These are phyloP conservation scores for Atrichornis clamosus DNA, from an alignment of 2,113 vertebrate species.

Conservation along the genomic window DNA sequence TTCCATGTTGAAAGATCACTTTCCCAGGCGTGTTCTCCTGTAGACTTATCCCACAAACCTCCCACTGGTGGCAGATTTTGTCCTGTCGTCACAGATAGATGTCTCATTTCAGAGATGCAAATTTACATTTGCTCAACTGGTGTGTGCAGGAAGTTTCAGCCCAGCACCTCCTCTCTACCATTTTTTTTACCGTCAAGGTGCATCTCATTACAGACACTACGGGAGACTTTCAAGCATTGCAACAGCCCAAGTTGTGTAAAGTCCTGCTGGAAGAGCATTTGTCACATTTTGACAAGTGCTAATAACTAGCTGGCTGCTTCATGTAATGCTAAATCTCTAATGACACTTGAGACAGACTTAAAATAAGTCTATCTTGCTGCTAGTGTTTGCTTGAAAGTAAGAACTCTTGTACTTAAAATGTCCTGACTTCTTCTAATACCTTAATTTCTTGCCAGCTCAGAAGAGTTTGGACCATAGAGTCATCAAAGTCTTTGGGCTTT, in stretches of 20 bases:
- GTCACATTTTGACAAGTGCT: neutral
- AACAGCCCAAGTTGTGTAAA: neutral
- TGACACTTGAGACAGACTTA: neutral
- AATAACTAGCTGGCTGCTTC: neutral
- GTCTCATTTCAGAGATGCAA: neutral
- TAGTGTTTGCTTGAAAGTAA: neutral
- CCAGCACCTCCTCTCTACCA: neutral
- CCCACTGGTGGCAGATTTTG: neutral
- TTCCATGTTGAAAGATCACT: neutral
- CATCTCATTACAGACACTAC: neutral
- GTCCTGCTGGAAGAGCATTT: neutral
- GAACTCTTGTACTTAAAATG: neutral
- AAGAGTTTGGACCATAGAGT: neutral
- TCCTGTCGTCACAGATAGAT: fast-evolving
- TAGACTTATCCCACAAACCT: neutral
- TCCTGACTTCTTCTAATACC: neutral
- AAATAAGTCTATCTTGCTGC: neutral
- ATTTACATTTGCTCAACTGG: neutral
- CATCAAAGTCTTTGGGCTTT: neutral
- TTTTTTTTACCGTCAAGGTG: neutral
- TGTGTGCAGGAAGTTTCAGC: neutral
- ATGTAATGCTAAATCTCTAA: neutral
- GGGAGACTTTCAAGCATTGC: neutral
- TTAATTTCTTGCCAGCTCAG: neutral
- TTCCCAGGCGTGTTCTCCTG: neutral